Evolutionary conservation across 2,113 vertebrate species (phyloP).

Genomic region (Gnathonemus longibarbis): DNA sequence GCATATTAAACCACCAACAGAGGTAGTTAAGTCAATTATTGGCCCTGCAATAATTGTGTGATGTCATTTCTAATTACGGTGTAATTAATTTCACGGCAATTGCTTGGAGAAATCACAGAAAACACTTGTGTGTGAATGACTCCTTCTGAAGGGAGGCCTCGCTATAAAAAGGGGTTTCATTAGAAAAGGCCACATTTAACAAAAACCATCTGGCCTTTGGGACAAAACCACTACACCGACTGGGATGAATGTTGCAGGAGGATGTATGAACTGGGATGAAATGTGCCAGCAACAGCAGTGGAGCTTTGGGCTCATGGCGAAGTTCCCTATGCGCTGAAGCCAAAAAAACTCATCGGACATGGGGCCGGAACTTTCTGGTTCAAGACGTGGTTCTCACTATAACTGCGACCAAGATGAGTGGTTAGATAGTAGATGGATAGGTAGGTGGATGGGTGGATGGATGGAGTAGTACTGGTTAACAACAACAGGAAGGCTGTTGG

Average conservation of each 20-base stretch:
- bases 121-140: neutral
- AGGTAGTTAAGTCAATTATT: neutral
- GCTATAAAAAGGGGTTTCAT: neutral
- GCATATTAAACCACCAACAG: neutral
- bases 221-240: neutral
- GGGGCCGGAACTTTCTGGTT: neutral
- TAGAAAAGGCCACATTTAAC: neutral
- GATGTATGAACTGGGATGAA: neutral
- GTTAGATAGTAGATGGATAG: neutral
- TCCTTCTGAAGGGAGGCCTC: neutral
- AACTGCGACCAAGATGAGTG: neutral
- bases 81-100: neutral
- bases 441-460: neutral
- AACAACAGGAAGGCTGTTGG: neutral
- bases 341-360: neutral
- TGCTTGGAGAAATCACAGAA: neutral
- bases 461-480: neutral
- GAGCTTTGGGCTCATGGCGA: neutral
- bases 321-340: neutral
- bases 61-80: neutral
- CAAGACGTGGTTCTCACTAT: neutral
- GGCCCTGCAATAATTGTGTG: neutral
- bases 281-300: neutral
- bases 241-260: neutral
- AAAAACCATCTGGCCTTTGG: neutral